A percentile compares a stretch with the other conserved stretches of the same genome.
Evolutionary conservation across 2,888 invertebrate species (phyloP).

Genomic region (Leucoma salicis): DNA sequence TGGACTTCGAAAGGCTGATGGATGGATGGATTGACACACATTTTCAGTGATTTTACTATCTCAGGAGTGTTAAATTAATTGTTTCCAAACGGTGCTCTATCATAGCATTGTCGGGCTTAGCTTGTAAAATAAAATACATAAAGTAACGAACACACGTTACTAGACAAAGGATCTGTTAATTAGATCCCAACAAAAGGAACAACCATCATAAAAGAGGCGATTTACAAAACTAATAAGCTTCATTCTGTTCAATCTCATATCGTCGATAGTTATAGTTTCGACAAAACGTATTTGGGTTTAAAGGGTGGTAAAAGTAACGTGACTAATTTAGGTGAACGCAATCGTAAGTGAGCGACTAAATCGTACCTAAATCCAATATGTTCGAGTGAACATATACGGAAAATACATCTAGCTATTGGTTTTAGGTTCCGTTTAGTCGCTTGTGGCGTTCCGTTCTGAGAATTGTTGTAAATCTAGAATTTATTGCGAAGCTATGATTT

Average conservation of each 20-base stretch:
- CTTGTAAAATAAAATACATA: slow-evolving; percentile 12
- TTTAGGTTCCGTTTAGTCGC: too few species aligned
- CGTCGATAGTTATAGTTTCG: slow-evolving; percentile 9
- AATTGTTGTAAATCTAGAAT: too few species aligned
- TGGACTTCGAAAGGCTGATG: too few species aligned
- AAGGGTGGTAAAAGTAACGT: slow-evolving; percentile 14
- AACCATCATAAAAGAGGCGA: slow-evolving; percentile 15
- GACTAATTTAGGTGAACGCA: slow-evolving; percentile 13
- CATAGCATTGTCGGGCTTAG: too few species aligned
- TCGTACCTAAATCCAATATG: slow-evolving; percentile 17
- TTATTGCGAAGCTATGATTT: too few species aligned
- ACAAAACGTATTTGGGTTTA: slow-evolving; percentile 15
- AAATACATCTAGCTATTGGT: slow-evolving; percentile 16
- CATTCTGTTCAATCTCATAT: slow-evolving; percentile 8
- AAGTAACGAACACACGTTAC: slow-evolving; percentile 25
- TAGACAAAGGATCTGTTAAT: slow-evolving; percentile 31
- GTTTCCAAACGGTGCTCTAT: too few species aligned
- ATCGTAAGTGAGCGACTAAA: slow-evolving; percentile 12
- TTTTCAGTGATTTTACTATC: too few species aligned
- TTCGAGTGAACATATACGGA: slow-evolving; percentile 26
- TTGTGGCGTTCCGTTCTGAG: too few species aligned
- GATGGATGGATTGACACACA: too few species aligned
- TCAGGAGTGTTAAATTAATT: too few species aligned
- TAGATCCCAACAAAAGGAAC: slow-evolving; percentile 24
- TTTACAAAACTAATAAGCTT: slow-evolving; percentile 11